phyloP scores from a whole-genome alignment of 2,113 vertebrate species.

The Phyllostomus hastatus region DNA sequence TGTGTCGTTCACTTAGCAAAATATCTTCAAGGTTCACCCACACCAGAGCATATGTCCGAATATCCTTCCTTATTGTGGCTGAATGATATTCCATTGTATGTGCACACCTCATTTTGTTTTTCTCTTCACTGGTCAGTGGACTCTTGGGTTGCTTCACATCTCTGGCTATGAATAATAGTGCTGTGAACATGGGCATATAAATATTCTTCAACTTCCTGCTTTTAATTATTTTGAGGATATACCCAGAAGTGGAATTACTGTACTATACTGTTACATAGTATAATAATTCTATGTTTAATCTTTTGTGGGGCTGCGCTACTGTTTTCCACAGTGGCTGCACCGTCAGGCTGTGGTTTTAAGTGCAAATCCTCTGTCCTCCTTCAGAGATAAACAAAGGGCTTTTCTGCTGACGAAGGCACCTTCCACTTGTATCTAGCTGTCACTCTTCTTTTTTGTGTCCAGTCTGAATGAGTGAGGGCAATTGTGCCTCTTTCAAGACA shows the following conservation, averaged over 20 bases:
- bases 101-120: neutral
- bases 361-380: neutral
- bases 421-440: neutral
- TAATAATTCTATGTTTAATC: neutral
- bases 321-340: neutral
- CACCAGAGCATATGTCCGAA: neutral
- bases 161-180: neutral
- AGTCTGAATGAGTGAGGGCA: accelerated
- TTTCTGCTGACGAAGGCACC: neutral
- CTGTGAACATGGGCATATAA: neutral
- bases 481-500: neutral
- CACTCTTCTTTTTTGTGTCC: neutral
- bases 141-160: neutral
- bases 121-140: accelerated
- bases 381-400: neutral
- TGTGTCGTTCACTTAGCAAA: neutral
- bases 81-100: neutral
- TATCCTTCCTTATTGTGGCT: neutral
- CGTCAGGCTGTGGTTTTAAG: neutral
- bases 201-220: neutral
- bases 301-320: neutral
- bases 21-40: neutral
- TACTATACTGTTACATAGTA: neutral
- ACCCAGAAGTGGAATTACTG: neutral
- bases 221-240: neutral